These are phyloP conservation scores for Hydractinia symbiolongicarpus DNA, from an alignment of 30 jellyfish, hydroid and myxozoan species.

Conservation along the genomic window DNA sequence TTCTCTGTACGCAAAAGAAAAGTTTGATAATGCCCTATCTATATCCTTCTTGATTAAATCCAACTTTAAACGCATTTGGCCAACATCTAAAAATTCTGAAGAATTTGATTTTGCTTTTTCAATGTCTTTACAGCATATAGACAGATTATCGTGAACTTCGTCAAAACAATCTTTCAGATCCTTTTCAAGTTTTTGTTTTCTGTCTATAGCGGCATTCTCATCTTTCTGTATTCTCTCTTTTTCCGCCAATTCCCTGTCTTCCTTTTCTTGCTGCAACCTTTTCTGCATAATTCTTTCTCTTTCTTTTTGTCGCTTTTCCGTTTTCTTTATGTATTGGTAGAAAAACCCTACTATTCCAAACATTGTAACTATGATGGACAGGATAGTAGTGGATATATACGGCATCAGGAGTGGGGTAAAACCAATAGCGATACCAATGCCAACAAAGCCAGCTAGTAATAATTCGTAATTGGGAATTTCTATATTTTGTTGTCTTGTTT, in stretches of 20 bases:
- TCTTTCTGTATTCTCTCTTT: neutral
- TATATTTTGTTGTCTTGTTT: no score
- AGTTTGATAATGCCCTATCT: neutral
- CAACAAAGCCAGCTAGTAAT: no score
- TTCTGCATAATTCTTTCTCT: neutral
- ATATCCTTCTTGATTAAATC: neutral
- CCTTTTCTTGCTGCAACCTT: neutral
- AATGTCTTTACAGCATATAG: neutral
- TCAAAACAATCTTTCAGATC: neutral
- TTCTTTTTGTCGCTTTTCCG: neutral
- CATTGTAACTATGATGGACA: no score
- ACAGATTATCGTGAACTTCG: neutral
- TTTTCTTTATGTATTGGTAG: neutral
- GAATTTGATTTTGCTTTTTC: neutral
- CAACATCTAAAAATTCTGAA: neutral
- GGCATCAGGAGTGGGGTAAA: no score
- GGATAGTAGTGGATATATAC: no score
- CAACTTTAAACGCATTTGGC: neutral
- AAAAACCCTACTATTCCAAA: no score
- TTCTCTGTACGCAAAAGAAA: neutral
- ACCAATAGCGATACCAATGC: no score
- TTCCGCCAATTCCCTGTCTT: neutral
- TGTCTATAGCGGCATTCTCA: no score
- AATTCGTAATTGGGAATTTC: no score
- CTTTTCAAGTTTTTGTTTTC: neutral